Percentiles rank a stretch among this genome's conserved stretches.
phyloP scores from a whole-genome alignment of 2,888 invertebrate species.

The Prenolepis imparis region DNA sequence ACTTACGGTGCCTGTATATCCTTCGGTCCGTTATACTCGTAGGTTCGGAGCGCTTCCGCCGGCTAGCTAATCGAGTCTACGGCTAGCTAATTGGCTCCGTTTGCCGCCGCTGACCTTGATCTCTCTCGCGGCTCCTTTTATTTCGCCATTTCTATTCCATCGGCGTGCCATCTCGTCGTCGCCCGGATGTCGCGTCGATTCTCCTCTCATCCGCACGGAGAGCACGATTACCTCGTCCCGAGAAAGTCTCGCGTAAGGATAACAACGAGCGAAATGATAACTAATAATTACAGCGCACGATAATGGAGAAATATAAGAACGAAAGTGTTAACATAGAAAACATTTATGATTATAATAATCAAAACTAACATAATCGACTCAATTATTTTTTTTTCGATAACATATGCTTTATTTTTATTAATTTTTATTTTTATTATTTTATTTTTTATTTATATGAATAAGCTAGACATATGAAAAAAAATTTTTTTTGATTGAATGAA shows the following conservation, averaged over 20 bases:
- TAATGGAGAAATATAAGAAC: background rate
- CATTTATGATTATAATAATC: background rate
- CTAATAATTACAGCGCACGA: conserved; percentile 5
- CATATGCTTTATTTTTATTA: background rate
- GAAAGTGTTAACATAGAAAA: background rate
- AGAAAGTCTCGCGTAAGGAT: background rate
- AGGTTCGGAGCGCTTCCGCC: conserved; percentile 51
- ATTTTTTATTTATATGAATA: background rate
- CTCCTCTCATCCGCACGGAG: conserved; percentile 37
- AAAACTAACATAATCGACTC: background rate
- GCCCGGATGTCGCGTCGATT: conserved; percentile 52
- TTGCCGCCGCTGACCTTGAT: conserved; percentile 39
- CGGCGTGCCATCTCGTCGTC: conserved; percentile 34
- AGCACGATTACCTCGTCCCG: conserved; percentile 25
- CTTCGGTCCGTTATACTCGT: conserved; percentile 49
- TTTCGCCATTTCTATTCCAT: conserved; percentile 43
- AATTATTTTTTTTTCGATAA: background rate
- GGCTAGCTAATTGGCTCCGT: conserved; percentile 48
- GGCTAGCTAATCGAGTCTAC: conserved; percentile 55
- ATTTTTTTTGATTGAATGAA: background rate
- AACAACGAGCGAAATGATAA: background rate
- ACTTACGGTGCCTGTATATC: conserved; percentile 59
- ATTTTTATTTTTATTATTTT: background rate
- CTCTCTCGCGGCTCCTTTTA: conserved; percentile 45
- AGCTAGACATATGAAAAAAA: background rate